Percentiles rank a stretch among this genome's conserved stretches.
These are phyloP conservation scores for Nipponia nippon DNA, from an alignment of 2,113 vertebrate genomes.

Conservation along the genomic window DNA sequence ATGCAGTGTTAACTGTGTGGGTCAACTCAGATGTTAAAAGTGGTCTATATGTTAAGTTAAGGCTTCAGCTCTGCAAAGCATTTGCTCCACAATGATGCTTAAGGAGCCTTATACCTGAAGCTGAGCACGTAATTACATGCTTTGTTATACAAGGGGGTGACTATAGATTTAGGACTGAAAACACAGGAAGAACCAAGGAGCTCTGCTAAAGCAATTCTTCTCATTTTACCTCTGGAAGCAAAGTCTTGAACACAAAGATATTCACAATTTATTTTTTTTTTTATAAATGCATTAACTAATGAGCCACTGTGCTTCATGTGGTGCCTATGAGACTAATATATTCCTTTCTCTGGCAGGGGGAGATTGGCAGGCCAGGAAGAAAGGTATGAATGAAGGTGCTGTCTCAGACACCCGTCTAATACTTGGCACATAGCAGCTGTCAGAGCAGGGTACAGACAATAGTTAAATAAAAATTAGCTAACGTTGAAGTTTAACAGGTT, in stretches of 20 bases:
- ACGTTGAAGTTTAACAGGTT: neutral
- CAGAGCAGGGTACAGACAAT: neutral
- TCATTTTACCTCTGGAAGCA: neutral
- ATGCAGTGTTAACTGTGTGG: neutral
- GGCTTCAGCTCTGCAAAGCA: neutral
- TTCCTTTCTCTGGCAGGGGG: conserved; percentile 83
- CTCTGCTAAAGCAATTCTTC: neutral
- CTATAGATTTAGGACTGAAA: neutral
- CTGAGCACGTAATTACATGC: rapidly evolving
- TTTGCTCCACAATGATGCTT: neutral
- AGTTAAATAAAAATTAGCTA: neutral
- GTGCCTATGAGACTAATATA: conserved; percentile 7
- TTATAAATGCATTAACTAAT: neutral
- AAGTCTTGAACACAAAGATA: neutral
- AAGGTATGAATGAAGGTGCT: conserved; percentile 81
- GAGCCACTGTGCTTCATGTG: neutral
- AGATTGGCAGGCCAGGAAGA: conserved; percentile 95
- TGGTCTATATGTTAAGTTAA: neutral
- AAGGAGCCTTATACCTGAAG: neutral
- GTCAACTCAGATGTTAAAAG: neutral
- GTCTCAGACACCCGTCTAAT: neutral
- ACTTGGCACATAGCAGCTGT: neutral
- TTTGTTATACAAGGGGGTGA: neutral
- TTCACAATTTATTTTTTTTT: neutral
- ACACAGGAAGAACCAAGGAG: neutral